phyloP scores from a whole-genome alignment of 2,113 vertebrate genomes.

The Centropristis striata region DNA sequence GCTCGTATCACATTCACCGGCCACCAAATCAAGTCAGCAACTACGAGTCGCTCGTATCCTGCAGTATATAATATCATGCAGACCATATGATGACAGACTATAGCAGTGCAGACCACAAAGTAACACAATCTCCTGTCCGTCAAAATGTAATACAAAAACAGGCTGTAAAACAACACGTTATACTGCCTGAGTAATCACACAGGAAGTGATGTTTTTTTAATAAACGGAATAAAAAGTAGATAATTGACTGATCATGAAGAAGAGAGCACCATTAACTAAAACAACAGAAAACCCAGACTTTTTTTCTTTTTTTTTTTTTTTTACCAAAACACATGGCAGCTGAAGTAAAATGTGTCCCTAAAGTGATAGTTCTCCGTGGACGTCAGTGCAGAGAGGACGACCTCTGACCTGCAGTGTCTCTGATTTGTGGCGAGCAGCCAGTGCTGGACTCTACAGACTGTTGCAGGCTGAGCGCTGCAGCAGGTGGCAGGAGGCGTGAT shows the following conservation, averaged over 20 bases:
- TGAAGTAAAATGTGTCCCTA: slow-evolving; percentile 8
- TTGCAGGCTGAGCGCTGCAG: slow-evolving; percentile 45
- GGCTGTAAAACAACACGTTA: neutral
- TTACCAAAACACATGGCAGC: neutral
- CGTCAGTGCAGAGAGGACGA: slow-evolving; percentile 6
- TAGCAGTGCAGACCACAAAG: slow-evolving; percentile 32
- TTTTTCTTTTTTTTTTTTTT: too few species aligned
- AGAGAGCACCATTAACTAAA: neutral
- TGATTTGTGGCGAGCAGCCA: slow-evolving; percentile 17
- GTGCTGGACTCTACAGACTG: neutral
- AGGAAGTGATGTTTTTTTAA: neutral
- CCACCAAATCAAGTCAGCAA: slow-evolving; percentile 61
- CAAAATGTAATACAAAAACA: slow-evolving; percentile 48
- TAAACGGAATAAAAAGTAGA: neutral
- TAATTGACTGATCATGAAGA: neutral
- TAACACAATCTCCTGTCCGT: slow-evolving; percentile 56
- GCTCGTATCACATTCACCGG: slow-evolving; percentile 61
- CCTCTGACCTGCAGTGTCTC: slow-evolving; percentile 7
- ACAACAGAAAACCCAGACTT: too few species aligned
- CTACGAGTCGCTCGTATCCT: slow-evolving; percentile 13
- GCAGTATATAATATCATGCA: slow-evolving; percentile 53
- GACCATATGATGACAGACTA: slow-evolving; percentile 57
- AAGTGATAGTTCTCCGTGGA: slow-evolving; percentile 5
- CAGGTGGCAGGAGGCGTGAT: slow-evolving; percentile 54
- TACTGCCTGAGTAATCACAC: neutral